Conservation (phyloP, 2,113 vertebrate species). For the Sinocyclocheilus anshuiensis region DNA sequence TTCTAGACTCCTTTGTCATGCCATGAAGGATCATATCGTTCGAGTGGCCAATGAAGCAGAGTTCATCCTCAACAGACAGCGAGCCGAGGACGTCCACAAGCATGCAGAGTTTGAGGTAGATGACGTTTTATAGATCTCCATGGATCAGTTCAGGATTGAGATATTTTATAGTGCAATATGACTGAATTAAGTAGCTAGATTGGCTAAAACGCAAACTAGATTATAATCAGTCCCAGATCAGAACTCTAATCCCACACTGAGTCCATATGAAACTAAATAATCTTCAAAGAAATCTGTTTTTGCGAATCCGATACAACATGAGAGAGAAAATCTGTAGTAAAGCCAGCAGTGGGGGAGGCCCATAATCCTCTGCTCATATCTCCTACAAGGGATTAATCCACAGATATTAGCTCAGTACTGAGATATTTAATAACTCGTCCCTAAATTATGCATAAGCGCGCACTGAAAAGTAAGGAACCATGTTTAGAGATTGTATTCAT, state of each 20-base stretch:
- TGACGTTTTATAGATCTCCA: not conserved
- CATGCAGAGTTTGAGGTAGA: slow-evolving; percentile 98
- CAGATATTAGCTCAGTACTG: slow-evolving; percentile 6
- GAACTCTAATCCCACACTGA: slow-evolving; percentile 26
- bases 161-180: not conserved
- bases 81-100: slow-evolving; percentile 97
- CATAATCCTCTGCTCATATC: slow-evolving; percentile 62
- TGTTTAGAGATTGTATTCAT: not conserved
- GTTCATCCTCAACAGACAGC: slow-evolving; percentile 96
- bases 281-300: slow-evolving; percentile 30
- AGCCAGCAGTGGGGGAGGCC: slow-evolving; percentile 20
- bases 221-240: slow-evolving; percentile 10
- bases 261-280: slow-evolving; percentile 6
- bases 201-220: not conserved
- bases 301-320: slow-evolving; percentile 12
- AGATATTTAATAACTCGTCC: slow-evolving; percentile 30
- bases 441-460: slow-evolving; percentile 44
- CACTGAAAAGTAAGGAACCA: slow-evolving; percentile 4
- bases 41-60: slow-evolving; percentile 97
- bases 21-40: slow-evolving; percentile 99
- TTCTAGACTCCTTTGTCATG: slow-evolving; percentile 90
- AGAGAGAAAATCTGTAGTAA: slow-evolving; percentile 16
- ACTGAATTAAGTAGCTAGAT: slow-evolving; percentile 8
- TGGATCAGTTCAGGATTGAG: not conserved
- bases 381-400: slow-evolving; percentile 61